A percentile compares a stretch with the other conserved stretches of the same genome.
Conservation (phyloP, 2,888 invertebrate genomes). For the Drosophila tripunctata region DNA sequence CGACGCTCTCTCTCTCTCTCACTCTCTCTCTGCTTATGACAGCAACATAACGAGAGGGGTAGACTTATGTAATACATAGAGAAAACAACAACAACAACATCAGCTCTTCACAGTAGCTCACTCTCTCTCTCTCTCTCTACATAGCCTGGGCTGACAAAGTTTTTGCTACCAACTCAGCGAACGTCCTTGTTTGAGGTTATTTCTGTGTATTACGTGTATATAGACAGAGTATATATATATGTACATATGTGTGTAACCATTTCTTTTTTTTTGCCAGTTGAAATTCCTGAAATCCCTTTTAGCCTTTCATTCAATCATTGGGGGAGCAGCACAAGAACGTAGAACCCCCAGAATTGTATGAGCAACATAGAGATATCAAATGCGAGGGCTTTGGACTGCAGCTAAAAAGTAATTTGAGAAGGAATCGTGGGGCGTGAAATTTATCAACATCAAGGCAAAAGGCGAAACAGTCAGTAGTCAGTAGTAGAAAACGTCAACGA, state of each 20-base stretch:
- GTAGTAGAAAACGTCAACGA: background rate
- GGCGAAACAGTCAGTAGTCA: conserved; percentile 4
- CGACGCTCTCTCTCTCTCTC: conserved; percentile 14
- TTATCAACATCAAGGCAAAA: conserved; percentile 56
- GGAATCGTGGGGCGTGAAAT: conserved; percentile 63
- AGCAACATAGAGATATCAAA: conserved; percentile 15
- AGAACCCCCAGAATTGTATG: conserved; percentile 15
- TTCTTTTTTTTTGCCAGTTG: conserved; percentile 44
- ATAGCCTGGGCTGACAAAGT: conserved; percentile 45
- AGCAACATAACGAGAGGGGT: conserved; percentile 14
- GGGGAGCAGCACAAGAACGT: conserved; percentile 1
- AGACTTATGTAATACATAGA: conserved; percentile 64
- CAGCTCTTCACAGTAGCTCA: too few relatives aligned
- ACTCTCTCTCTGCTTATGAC: conserved; percentile 15
- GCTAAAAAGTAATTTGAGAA: conserved; percentile 69
- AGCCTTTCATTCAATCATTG: conserved; percentile 77
- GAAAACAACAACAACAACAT: conserved; percentile 16
- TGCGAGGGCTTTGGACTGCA: conserved; percentile 56
- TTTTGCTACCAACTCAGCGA: conserved; percentile 54
- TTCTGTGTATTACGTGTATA: conserved; percentile 48
- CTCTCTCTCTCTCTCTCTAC: too few relatives aligned
- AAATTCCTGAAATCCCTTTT: conserved; percentile 73
- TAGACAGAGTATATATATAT: background rate
- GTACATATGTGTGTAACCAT: conserved; percentile 5
- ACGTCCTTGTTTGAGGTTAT: conserved; percentile 80